Percentiles rank a stretch among this genome's conserved stretches.
Evolutionary conservation across 2,797 vertebrate genomes (phyloP).

Genomic region (Coregonus suidteri): DNA sequence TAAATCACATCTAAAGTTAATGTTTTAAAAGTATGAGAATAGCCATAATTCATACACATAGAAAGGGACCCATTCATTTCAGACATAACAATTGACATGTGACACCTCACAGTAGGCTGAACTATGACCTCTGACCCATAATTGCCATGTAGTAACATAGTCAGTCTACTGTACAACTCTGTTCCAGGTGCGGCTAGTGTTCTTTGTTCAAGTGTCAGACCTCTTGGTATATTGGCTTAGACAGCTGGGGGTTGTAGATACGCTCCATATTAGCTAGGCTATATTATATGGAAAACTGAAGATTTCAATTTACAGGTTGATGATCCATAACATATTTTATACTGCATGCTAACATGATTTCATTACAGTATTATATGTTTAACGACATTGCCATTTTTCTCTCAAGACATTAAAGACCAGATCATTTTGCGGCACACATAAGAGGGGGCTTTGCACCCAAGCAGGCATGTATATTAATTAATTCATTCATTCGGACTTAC

Average conservation of each 20-base stretch:
- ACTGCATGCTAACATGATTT: neutral
- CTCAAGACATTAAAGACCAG: neutral
- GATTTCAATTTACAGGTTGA: neutral
- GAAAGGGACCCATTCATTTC: no score
- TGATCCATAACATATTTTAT: neutral
- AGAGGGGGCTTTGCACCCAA: neutral
- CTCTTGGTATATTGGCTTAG: neutral
- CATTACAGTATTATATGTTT: neutral
- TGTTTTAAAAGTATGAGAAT: no score
- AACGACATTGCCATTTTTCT: neutral
- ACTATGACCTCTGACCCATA: constrained; percentile 1
- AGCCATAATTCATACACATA: no score
- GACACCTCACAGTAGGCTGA: neutral
- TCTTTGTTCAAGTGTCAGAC: neutral
- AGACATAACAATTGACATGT: neutral
- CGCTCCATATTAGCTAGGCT: neutral
- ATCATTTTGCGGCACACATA: neutral
- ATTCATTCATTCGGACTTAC: constrained; percentile 69
- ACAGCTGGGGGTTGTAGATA: neutral
- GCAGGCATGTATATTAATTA: neutral
- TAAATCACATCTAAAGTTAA: no score
- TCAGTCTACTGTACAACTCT: neutral
- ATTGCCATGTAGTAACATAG: neutral
- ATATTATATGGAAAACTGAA: neutral
- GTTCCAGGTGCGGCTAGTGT: neutral